phyloP scores from a whole-genome alignment of 2,888 invertebrate genomes.

The Tipula helvola region DNA sequence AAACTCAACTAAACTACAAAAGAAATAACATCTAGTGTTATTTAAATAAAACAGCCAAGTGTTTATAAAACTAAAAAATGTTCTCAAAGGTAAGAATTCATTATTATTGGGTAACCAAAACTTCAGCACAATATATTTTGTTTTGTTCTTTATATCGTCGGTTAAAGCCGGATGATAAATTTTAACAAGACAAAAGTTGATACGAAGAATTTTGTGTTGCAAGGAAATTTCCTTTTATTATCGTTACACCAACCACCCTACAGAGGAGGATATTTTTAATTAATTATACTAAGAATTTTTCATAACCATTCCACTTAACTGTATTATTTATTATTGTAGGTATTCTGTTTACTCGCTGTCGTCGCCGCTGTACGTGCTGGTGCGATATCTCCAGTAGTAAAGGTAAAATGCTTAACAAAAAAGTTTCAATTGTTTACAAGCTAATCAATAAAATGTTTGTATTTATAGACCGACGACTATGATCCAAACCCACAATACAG shows the following conservation, averaged over 20 bases:
- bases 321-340: neutral
- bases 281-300: neutral
- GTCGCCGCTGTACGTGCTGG: neutral
- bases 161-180: neutral
- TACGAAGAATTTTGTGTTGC: neutral
- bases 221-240: neutral
- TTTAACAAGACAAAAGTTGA: neutral
- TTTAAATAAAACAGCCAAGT: neutral
- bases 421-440: no score
- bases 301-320: neutral
- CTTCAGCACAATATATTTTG: neutral
- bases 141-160: neutral
- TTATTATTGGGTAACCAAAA: neutral
- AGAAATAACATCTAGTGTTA: neutral
- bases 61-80: neutral
- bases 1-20: neutral
- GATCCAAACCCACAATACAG: conserved; percentile 44
- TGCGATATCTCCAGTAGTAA: neutral
- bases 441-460: neutral
- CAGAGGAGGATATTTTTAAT: neutral
- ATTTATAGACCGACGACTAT: conserved; percentile 21
- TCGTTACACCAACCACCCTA: neutral
- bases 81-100: neutral
- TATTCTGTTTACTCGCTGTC: neutral
- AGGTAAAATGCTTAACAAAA: neutral